Base-by-base conservation (phyloP, 2,888 invertebrate species). In the Sylvicola cinctus region DNA sequence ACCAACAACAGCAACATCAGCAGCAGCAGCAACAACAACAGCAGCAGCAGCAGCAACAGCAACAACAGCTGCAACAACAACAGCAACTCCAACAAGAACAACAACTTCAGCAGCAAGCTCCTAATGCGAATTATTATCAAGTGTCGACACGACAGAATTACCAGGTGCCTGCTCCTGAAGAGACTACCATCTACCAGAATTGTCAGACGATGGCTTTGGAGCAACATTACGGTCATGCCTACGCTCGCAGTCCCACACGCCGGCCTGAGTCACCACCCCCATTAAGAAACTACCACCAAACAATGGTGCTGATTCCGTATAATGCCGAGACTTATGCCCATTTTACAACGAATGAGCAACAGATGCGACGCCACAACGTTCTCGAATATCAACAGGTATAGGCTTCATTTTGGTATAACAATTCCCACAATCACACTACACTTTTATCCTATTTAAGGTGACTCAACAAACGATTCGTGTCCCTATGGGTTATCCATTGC, bases 221-320 rank as follows among this genome's bases (percentile, higher is more conserved):
- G 37, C 49, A 43, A 39, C 51, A 42, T 31, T 39, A 38, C 33
- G 37, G 35, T 34, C 40, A 32, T 40, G 55, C 60, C 32, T 62
- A 56, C 39, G 61, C 55, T 1, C 44, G 56, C 33, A 58, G 56
- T 39, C 58, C 58, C 14, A 58, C 55, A 2, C 41, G 57, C 14
- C 58, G 74, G 14, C 73, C 75, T 0, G 71, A 74, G 50, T 75
- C 75, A 0, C 75, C 76, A 5, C 74, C 76, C 1, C 75, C 76
- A 1, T 64, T 74, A 38, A 61, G 71, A 25, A 69, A 62, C 42
- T 72, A 72, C 47, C 74, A 75, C 41, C 73, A 75, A 49, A 68
- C 74, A 2, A 66, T 75, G 54, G 64, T 68, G 29, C 66, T 75
- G 41, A 70, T 76, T 44, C 75, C 75, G 1, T 75, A 75, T 47